These are phyloP conservation scores for Drosophila quinaria DNA, from an alignment of 2,888 invertebrate genomes.

Conservation along the genomic window DNA sequence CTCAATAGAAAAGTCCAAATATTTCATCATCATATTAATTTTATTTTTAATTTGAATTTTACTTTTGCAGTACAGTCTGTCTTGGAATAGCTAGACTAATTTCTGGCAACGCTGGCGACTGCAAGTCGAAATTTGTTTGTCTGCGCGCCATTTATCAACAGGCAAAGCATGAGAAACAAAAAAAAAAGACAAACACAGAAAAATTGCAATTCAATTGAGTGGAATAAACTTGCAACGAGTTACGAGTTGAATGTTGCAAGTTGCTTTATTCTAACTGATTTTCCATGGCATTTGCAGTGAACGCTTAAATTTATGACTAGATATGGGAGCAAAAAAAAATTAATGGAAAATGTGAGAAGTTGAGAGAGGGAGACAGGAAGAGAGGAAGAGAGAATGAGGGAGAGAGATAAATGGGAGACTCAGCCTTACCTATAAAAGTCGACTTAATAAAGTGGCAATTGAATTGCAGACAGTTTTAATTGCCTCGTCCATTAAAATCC, in stretches of 20 bases:
- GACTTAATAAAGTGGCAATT: constrained; percentile 61
- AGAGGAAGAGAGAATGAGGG: background rate
- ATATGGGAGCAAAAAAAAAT: background rate
- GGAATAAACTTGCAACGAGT: constrained; percentile 70
- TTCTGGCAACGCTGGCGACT: constrained; percentile 35
- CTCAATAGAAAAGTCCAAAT: no score
- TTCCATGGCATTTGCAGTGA: constrained; percentile 26
- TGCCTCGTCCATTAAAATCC: constrained; percentile 36
- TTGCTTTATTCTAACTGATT: constrained; percentile 26
- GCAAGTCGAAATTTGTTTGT: constrained; percentile 37
- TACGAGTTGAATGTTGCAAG: constrained; percentile 28
- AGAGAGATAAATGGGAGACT: background rate
- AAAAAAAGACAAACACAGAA: constrained; percentile 11
- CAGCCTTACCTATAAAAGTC: constrained; percentile 9
- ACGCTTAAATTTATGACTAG: constrained; percentile 47
- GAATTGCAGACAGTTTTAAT: constrained; percentile 65
- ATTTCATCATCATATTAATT: no score
- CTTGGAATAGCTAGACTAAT: background rate
- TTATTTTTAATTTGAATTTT: background rate
- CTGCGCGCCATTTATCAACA: constrained; percentile 42
- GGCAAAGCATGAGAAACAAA: constrained; percentile 4
- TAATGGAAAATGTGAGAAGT: background rate
- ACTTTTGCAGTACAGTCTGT: background rate
- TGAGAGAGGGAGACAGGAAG: background rate
- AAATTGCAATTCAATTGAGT: constrained; percentile 77